Evolutionary conservation across 2,113 vertebrate species (phyloP).

Genomic region (Heterotilapia buettikoferi): DNA sequence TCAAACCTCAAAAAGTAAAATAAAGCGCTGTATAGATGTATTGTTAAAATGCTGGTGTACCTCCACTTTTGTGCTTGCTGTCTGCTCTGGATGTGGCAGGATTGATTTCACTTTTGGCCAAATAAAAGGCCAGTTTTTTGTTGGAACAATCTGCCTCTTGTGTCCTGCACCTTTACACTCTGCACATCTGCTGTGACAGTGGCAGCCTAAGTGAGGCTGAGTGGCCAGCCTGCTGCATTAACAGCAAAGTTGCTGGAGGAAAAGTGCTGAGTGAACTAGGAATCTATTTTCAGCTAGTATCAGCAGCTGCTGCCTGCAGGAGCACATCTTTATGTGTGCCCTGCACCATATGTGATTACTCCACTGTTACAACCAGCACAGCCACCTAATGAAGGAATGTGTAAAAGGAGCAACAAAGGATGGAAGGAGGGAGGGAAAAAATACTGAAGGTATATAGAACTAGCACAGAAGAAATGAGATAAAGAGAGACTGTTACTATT

Average conservation of each 20-base stretch:
- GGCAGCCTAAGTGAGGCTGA: conserved; percentile 75
- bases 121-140: neutral
- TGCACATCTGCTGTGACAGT: conserved; percentile 70
- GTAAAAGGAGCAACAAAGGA: conserved; percentile 37
- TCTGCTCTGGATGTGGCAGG: neutral
- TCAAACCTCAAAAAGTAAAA: neutral
- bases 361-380: conserved; percentile 81
- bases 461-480: conserved; percentile 55
- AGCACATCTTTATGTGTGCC: conserved; percentile 82
- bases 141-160: neutral
- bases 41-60: neutral
- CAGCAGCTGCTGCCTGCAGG: conserved; percentile 93
- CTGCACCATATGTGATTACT: conserved; percentile 92
- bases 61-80: neutral
- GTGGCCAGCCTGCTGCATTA: conserved; percentile 71
- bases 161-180: neutral
- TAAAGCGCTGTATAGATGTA: neutral
- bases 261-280: conserved; percentile 89
- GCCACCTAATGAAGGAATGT: conserved; percentile 85
- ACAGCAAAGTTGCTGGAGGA: conserved; percentile 78
- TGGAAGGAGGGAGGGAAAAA: conserved; percentile 15
- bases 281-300: conserved; percentile 97
- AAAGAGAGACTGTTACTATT: conserved; percentile 47
- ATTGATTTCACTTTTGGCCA: neutral
- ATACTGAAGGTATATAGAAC: conserved; percentile 9